A percentile compares a stretch with the other conserved stretches of the same genome.
These are phyloP conservation scores for Aromia moschata DNA, from an alignment of 2,888 invertebrate species.

Conservation along the genomic window DNA sequence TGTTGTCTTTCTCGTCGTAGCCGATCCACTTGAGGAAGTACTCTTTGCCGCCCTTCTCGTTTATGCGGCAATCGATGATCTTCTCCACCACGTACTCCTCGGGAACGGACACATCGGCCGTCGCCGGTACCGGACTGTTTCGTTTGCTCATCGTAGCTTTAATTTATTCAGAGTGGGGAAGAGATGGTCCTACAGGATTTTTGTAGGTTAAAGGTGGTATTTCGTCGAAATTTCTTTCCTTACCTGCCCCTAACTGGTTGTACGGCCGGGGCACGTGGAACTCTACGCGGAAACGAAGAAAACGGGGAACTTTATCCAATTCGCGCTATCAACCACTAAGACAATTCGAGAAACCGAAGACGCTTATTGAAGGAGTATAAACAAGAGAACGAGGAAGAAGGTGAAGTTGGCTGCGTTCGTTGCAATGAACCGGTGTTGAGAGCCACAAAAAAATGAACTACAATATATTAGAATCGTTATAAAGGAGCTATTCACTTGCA, in stretches of 20 bases:
- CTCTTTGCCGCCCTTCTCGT: conserved; percentile 67
- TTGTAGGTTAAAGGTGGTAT: conserved; percentile 23
- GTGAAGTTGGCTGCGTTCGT: not conserved
- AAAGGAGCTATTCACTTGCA: too few relatives aligned
- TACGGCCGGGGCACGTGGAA: not conserved
- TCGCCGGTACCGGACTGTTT: conserved; percentile 46
- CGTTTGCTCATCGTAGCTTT: conserved; percentile 45
- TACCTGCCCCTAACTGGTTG: not conserved
- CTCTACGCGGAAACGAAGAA: not conserved
- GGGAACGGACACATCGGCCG: conserved; percentile 66
- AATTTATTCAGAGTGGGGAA: conserved; percentile 2
- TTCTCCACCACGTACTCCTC: conserved; percentile 93
- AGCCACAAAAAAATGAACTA: too few relatives aligned
- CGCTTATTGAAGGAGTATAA: conserved; percentile 4
- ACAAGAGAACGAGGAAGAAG: not conserved
- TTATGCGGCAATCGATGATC: conserved; percentile 83
- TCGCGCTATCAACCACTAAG: not conserved
- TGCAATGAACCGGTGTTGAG: too few relatives aligned
- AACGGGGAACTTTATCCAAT: not conserved
- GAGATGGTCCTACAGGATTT: conserved; percentile 6
- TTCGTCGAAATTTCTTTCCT: not conserved
- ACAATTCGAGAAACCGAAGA: conserved; percentile 9
- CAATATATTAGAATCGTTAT: too few relatives aligned
- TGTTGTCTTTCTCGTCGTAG: conserved; percentile 88
- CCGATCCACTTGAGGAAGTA: conserved; percentile 77